Evolutionary conservation across 2,113 vertebrate genomes (phyloP), one percentile per base, ranked within the genome.

Genomic region (Hemicordylus capensis): DNA sequence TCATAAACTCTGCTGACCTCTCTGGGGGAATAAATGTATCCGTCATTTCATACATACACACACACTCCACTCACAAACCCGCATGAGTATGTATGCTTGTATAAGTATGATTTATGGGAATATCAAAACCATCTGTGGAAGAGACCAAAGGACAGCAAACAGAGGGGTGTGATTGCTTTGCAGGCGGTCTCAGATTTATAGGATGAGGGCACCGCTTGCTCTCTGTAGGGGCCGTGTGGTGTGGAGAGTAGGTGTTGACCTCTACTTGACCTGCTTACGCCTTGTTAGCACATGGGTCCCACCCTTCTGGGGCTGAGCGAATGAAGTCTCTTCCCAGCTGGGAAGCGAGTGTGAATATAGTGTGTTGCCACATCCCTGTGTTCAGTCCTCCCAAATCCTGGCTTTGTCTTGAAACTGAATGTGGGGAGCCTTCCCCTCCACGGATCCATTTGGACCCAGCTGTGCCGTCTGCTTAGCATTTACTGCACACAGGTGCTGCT

Each of bases 31-130:
- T 83, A 74, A 83, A 73, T 34, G 42, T 72, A 83, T 83, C 81
- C 69, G 69, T 83, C 81, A 70, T 70, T 81, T 81, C 72, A 81
- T 81, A 58, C 69, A 81, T 72, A 72, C 46, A 74, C 66, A 81
- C 72, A 81, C 51, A 81, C 42, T 72, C 39, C 51, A 28, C 80
- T 58, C 51, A 20, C 48, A 67, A 39, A 34, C 79, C n/a, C 64
- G 69, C 46, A 31, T 73, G 67, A 44, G 28, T 46, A 46, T 59
- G 66, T 73, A 4, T 2, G n/a, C 69, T 70, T 73, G 83, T 69
- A 67, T 84, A 75, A 84, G 59, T 76, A 51, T 76, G 73, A 84
- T 76, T 84, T 84, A 84, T 56, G 44, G 82, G 61, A 75, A 84
- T 73, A 85, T 39, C 15, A 79, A 80, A 80, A 73, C 76, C 84